Evolutionary conservation across 1,140 invertebrate species (phyloP), one percentile per base, ranked within the genome.

Genomic region (Bathynomus jamesi): DNA sequence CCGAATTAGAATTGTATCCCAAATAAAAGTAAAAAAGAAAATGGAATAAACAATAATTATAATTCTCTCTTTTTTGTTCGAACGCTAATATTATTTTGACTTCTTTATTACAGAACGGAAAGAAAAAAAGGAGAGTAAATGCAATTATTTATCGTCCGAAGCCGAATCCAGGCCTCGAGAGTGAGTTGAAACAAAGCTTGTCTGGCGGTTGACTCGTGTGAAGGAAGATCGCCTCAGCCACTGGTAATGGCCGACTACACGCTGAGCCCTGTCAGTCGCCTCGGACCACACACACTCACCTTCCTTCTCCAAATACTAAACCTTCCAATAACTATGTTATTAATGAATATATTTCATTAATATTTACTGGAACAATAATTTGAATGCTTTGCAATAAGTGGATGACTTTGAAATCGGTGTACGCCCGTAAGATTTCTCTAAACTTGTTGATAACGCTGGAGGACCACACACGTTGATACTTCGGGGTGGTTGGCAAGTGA

Each of bases 191-290:
- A 53, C 40, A 21, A 53, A 53, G 21, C 40, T 53, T 53, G 40
- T 53, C 40, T 53, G 40, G 40, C 40, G 40, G 40, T 53, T 53
- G 40, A 11, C 40, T 53, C 40, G 40, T 75, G 74, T 76, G 74
- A 76, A 76, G 70, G 64, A 53, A 61, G 70, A 46, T 53, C 70
- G 71, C 67, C 68, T 69, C 70, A 76, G 74, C 74, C 74, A 76
- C 70, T 72, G 70, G 74, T 72, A 72, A 76, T 76, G 69, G 32
- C 65, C 67, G 67, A 69, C 69, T 62, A 65, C 71, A 64, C 65
- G 71, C 70, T 72, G 70, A 31, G 70, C 46, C 65, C 74, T 76
- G 74, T 76, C 74, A 76, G 69, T 76, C 74, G 32, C 62, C 24
- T 66, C 24, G 70, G 74, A 76, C 74, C 74, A 76, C 74, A 76